Evolutionary conservation across 2,797 vertebrate genomes (phyloP).

Genomic region (Epinephelus malabaricus): DNA sequence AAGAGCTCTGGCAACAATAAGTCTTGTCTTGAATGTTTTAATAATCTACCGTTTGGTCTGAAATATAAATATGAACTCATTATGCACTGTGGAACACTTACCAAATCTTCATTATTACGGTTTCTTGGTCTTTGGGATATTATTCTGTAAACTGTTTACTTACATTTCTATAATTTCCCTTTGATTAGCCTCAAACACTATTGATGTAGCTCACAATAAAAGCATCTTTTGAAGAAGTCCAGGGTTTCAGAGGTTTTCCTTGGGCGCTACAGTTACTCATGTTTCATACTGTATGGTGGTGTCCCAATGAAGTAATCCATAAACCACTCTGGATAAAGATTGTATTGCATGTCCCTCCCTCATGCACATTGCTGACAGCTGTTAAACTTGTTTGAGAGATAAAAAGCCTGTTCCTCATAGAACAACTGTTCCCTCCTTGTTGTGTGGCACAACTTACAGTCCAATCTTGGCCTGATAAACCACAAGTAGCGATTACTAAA

Average conservation of each 20-base stretch:
- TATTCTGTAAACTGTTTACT: background rate
- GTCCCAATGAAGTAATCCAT: background rate
- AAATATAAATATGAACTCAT: background rate
- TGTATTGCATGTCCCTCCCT: background rate
- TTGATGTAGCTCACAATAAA: background rate
- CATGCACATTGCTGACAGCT: conserved; percentile 3
- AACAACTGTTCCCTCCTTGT: background rate
- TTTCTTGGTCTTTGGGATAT: conserved; percentile 1
- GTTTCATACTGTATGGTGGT: background rate
- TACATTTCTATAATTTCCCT: background rate
- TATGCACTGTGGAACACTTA: background rate
- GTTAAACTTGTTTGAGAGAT: conserved; percentile 18
- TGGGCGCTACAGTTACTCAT: background rate
- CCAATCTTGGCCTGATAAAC: background rate
- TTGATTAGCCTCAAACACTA: background rate
- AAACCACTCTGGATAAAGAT: conserved; percentile 14
- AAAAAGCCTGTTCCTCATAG: conserved; percentile 11
- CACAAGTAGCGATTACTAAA: background rate
- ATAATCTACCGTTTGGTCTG: background rate
- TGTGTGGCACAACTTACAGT: background rate
- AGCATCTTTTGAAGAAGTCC: background rate
- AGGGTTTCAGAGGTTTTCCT: conserved; percentile 7
- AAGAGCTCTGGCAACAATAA: background rate
- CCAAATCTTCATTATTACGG: background rate
- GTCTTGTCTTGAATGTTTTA: background rate